phyloP scores from a whole-genome alignment of 2,113 vertebrate genomes.

The Brachionichthys hirsutus region DNA sequence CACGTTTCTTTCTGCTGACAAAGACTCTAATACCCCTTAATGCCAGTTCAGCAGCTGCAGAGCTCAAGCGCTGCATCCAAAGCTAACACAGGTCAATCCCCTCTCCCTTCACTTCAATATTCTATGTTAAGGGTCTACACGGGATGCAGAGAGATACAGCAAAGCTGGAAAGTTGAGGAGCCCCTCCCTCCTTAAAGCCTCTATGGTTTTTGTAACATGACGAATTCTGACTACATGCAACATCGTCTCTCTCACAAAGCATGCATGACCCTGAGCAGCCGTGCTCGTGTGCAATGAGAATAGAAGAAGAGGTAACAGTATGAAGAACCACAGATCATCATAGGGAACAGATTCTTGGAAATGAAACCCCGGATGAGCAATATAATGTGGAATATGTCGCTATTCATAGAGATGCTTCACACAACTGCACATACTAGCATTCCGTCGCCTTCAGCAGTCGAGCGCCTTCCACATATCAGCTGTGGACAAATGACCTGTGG shows the following conservation, averaged over 20 bases:
- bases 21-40: slow-evolving; percentile 55
- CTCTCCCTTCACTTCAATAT: slow-evolving; percentile 40
- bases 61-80: slow-evolving; percentile 48
- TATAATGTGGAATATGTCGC: background rate
- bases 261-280: slow-evolving; percentile 34
- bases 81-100: slow-evolving; percentile 57
- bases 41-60: slow-evolving; percentile 61
- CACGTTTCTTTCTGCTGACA: slow-evolving; percentile 52
- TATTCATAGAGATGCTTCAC: slow-evolving; percentile 19
- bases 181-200: slow-evolving; percentile 1
- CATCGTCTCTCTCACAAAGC: background rate
- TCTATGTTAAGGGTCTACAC: slow-evolving; percentile 30
- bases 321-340: slow-evolving; percentile 33
- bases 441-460: background rate
- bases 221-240: background rate
- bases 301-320: slow-evolving; percentile 32
- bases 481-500: background rate
- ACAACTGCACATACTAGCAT: background rate
- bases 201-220: slow-evolving; percentile 3
- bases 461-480: background rate
- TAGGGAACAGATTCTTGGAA: slow-evolving; percentile 5
- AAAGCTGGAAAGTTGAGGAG: slow-evolving; percentile 24
- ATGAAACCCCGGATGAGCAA: slow-evolving; percentile 8
- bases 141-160: slow-evolving; percentile 31
- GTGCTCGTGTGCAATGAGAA: slow-evolving; percentile 21